A percentile compares a stretch with the other conserved stretches of the same genome.
phyloP scores from a whole-genome alignment of 2,113 vertebrate genomes.

The Petrocephalus zakoni region DNA sequence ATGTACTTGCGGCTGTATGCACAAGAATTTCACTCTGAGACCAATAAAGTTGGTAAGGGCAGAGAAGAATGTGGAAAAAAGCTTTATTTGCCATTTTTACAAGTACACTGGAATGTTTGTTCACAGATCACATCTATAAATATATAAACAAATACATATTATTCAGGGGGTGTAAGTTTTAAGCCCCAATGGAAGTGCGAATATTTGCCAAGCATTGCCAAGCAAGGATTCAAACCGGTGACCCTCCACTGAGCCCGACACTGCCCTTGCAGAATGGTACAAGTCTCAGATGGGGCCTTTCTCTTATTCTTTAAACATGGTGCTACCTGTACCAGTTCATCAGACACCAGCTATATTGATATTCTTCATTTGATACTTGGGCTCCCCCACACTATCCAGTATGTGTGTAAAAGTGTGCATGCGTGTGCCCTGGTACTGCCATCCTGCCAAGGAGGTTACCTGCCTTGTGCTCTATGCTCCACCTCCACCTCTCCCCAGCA shows the following conservation, averaged over 20 bases:
- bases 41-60: neutral
- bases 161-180: neutral
- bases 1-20: neutral
- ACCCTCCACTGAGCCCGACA: neutral
- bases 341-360: neutral
- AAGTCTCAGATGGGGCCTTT: neutral
- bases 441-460: neutral
- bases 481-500: neutral
- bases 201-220: neutral
- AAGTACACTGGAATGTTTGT: neutral
- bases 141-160: neutral
- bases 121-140: neutral
- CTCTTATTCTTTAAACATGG: neutral
- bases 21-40: neutral
- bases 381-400: neutral
- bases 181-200: neutral
- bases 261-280: neutral
- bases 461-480: neutral
- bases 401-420: neutral
- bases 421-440: neutral
- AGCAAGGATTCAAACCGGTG: neutral
- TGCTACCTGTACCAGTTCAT: neutral
- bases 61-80: neutral
- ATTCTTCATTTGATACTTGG: neutral
- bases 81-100: neutral